Evolutionary conservation across 1,140 invertebrate species (phyloP), one percentile per base, ranked within the genome.

Genomic region (Hyphantria cunea): DNA sequence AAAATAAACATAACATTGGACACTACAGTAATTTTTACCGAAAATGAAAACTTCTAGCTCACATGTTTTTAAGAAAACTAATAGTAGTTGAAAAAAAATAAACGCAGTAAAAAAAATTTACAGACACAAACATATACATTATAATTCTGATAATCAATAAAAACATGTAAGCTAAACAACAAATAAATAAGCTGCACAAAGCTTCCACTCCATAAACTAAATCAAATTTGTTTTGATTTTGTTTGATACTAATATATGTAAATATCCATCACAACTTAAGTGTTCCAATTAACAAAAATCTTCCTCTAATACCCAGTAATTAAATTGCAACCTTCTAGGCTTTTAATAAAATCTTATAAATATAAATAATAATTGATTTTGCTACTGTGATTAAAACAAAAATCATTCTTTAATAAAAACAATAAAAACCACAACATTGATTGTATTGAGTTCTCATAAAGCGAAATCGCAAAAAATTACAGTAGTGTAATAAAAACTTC

Each of bases 351-450:
- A 48, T 44, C 49, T 69, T 56, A 69, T 63, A 68, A 68, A 65
- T 74, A 68, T 66, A 69, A 66, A 69, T 72, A 60, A 37, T 51
- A 51, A 60, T 60, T 60, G 56, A 60, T 60, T 60, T 60, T 60
- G 32, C 47, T 42, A 51, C 45, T 62, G 64, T 70, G 58, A 72
- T 69, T 66, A 68, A 68, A 76, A 70, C 64, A 69, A 67, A 64
- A 72, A 72, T 64, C 70, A 68, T 67, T 61, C 62, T 65, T 70
- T 64, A 63, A 42, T 70, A 74, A 74, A 70, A 61, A 17, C 68
- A 74, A 74, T 68, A 64, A 70, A 73, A 70, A 73, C 53, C 52
- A 62, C 39, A 34, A 70, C 72, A 64, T 67, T 70, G 74, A 76
- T 76, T 73, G 58, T 53, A 53, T 68, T 70, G 63, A 56, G 58